phyloP scores from a whole-genome alignment of 2,113 vertebrate genomes.

The Tetraodon nigroviridis region DNA sequence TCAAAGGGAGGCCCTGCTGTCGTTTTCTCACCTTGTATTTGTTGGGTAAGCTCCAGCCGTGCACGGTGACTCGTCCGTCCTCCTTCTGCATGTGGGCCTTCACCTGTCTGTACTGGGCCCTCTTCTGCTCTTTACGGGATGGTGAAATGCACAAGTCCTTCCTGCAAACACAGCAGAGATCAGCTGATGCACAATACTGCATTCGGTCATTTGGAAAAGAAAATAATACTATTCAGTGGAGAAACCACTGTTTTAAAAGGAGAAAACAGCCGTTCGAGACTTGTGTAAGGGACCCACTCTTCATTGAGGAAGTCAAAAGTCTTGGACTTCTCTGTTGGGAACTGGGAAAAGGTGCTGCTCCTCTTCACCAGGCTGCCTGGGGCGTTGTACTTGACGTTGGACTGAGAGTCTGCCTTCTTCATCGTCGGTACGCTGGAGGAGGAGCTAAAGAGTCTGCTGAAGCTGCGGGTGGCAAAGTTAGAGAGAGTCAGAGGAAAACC shows the following conservation, averaged over 20 bases:
- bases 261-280: not conserved
- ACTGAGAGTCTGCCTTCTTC: constrained; percentile 83
- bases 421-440: constrained; percentile 78
- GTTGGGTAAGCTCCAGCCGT: constrained; percentile 94
- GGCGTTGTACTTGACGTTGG: constrained; percentile 90
- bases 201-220: no score
- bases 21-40: constrained; percentile 87
- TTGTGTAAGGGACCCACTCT: constrained; percentile 77
- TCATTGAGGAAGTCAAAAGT: constrained; percentile 96
- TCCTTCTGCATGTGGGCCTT: constrained; percentile 93
- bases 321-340: constrained; percentile 85
- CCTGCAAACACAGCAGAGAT: constrained; percentile 33
- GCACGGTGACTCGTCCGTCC: constrained; percentile 86
- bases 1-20: no score
- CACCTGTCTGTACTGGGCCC: constrained; percentile 93
- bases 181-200: not conserved
- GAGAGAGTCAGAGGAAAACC: constrained; percentile 34
- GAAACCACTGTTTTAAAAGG: not conserved
- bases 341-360: constrained; percentile 88
- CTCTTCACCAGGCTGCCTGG: constrained; percentile 74
- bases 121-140: constrained; percentile 88
- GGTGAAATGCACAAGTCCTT: constrained; percentile 70
- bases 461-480: constrained; percentile 73
- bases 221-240: no score
- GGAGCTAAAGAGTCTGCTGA: constrained; percentile 96